phyloP scores from a whole-genome alignment of 1,140 invertebrate genomes.

The Palaemon carinicauda region DNA sequence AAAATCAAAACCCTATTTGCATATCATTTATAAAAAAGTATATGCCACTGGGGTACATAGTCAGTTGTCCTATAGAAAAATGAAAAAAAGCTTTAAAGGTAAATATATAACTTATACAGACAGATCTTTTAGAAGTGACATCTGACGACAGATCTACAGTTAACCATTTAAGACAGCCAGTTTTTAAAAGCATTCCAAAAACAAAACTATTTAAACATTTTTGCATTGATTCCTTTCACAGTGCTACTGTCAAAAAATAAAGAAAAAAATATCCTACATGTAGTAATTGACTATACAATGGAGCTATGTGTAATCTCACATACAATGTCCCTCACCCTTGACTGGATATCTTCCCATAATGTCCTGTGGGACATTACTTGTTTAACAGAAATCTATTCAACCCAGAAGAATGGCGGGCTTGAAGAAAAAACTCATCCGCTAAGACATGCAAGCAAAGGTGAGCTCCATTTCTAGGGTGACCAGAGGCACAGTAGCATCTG shows the following conservation, averaged over 20 bases:
- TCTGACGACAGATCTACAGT: conserved; percentile 49
- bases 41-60: conserved; percentile 38
- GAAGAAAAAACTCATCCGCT: conserved; percentile 4
- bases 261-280: conserved; percentile 36
- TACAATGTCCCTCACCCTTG: conserved; percentile 6
- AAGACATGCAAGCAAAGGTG: conserved; percentile 52
- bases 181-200: conserved; percentile 40
- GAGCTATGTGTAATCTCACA: conserved; percentile 38
- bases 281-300: conserved; percentile 53
- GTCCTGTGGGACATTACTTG: background rate
- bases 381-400: too few relatives aligned
- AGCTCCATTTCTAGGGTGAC: conserved; percentile 36
- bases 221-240: conserved; percentile 49
- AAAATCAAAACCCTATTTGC: conserved; percentile 48
- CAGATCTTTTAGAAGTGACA: conserved; percentile 51
- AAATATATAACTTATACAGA: conserved; percentile 43
- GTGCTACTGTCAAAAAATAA: conserved; percentile 41
- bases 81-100: conserved; percentile 6
- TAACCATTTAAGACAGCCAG: conserved; percentile 48
- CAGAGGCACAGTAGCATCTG: conserved; percentile 30
- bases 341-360: background rate
- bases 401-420: too few relatives aligned
- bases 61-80: conserved; percentile 10
- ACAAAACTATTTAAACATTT: conserved; percentile 11
- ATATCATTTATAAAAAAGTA: conserved; percentile 47